A percentile compares a stretch with the other conserved stretches of the same genome.
These are phyloP conservation scores for Formica exsecta DNA, from an alignment of 1,140 invertebrate genomes.

Conservation along the genomic window DNA sequence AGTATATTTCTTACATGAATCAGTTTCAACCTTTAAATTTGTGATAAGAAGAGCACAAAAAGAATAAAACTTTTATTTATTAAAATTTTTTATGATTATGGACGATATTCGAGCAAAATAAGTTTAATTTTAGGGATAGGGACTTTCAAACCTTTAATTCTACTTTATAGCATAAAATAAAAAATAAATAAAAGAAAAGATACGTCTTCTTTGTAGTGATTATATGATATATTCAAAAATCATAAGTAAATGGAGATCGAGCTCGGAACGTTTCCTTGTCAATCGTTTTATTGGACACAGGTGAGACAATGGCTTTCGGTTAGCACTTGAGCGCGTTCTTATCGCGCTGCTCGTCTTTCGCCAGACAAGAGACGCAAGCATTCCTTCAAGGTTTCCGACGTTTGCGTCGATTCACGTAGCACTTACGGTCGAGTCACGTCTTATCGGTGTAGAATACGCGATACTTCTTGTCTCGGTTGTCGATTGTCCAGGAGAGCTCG, in stretches of 20 bases:
- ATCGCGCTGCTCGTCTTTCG: conserved; percentile 41
- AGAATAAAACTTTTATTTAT: no score
- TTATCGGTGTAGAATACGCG: conserved; percentile 42
- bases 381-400: conserved; percentile 45
- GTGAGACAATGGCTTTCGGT: conserved; percentile 47
- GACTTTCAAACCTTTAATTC: background rate
- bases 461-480: conserved; percentile 16
- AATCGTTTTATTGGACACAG: conserved; percentile 18
- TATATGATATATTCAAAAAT: background rate
- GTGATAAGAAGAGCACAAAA: no score
- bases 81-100: no score
- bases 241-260: background rate
- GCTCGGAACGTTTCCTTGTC: background rate
- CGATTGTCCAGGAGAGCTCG: conserved; percentile 11
- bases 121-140: background rate
- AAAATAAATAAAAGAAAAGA: background rate
- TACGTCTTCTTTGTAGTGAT: background rate
- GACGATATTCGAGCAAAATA: background rate
- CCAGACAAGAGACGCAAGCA: conserved; percentile 24
- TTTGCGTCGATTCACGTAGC: conserved; percentile 30
- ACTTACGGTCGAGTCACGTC: conserved; percentile 40
- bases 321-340: conserved; percentile 37
- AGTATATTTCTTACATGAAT: background rate
- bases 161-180: background rate
- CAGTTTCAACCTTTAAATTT: background rate